Evolutionary conservation across 1,140 invertebrate genomes (phyloP).

Genomic region (Macrostomum lignano): DNA sequence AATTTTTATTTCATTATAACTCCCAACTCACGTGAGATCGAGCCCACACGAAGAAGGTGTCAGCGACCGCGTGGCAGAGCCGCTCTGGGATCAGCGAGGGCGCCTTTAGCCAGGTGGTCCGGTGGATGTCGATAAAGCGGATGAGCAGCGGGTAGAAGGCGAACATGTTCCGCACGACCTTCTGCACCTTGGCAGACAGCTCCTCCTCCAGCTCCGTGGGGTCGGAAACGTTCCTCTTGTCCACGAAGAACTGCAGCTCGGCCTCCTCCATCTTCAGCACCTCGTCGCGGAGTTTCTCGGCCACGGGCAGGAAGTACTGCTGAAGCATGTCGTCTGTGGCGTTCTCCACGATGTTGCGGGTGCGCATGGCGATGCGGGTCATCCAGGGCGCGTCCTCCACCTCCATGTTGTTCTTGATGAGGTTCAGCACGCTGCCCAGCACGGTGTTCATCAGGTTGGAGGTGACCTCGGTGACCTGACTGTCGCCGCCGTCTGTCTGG

Average conservation of each 20-base stretch:
- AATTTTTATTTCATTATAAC: no score
- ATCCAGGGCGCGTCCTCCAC: conserved; percentile 80
- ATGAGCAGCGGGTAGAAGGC: conserved; percentile 94
- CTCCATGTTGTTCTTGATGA: conserved; percentile 88
- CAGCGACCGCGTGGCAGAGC: conserved; percentile 23
- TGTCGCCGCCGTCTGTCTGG: conserved; percentile 33
- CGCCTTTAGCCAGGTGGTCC: conserved; percentile 26
- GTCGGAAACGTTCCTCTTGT: conserved; percentile 11
- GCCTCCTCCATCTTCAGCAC: conserved; percentile 20
- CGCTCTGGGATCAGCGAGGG: conserved; percentile 21
- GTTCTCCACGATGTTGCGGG: conserved; percentile 31
- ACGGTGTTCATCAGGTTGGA: conserved; percentile 86
- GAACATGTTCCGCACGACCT: conserved; percentile 83
- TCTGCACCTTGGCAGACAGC: conserved; percentile 45
- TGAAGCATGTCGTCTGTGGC: conserved; percentile 31
- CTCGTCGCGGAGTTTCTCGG: conserved; percentile 23
- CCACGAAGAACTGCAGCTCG: conserved; percentile 24
- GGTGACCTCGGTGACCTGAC: conserved; percentile 76
- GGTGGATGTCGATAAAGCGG: conserved; percentile 78
- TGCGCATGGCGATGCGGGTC: conserved; percentile 58
- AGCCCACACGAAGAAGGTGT: conserved; percentile 68
- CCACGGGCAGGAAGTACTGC: conserved; percentile 30
- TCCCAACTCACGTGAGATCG: no score
- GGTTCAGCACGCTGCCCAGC: conserved; percentile 67
- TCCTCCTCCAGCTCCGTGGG: conserved; percentile 3